Base-by-base conservation (phyloP, 2,797 vertebrate species). In the Microctenopoma lineatum region DNA sequence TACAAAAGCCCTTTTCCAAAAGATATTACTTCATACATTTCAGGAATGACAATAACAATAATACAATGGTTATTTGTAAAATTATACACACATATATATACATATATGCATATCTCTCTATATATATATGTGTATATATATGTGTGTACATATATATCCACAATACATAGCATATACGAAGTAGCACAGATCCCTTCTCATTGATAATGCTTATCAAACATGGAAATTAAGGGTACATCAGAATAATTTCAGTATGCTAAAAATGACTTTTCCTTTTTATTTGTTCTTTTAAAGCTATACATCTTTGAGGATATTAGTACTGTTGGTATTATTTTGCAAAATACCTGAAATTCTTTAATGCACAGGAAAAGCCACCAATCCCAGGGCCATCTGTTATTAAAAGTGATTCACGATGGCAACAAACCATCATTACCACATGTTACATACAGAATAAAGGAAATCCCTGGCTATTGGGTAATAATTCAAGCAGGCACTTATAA, bases 131-230 rank as follows among this genome's bases (percentile, higher is more conserved):
- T 92, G 94, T 95, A 94, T 89, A 92, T 93, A 89, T 88, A 96
- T 95, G 95, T 94, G 95, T 94, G 87, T 32, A 7, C 7, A 32
- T 32, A 32, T 32, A 95, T 94, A 95, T 96, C 95, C 95, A 95
- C 96, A 96, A 96, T 97, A 97, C 93, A 96, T 96, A 96, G 96
- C 93, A 96, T 98, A 98, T 93, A 96, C 87, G 88, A 95, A 95
- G 93, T 94, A 96, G 94, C 93, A 95, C 93, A 92, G 80, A 91
- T 94, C 93, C 94, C 88, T 79, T 91, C 91, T 92, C 72, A 79
- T 89, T 85, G 79, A 90, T 88, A 87, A 90, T 90, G 86, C 85
- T 81, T 84, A 79, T 79, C 84, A 93, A 87, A 92, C 80, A 81
- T 87, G 85, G 87, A 84, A 59, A 21, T 74, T 64, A 63, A 77